Percentiles rank a stretch among this genome's conserved stretches.
phyloP scores from a whole-genome alignment of 2,113 vertebrate species.

The Alaudala cheleensis region DNA sequence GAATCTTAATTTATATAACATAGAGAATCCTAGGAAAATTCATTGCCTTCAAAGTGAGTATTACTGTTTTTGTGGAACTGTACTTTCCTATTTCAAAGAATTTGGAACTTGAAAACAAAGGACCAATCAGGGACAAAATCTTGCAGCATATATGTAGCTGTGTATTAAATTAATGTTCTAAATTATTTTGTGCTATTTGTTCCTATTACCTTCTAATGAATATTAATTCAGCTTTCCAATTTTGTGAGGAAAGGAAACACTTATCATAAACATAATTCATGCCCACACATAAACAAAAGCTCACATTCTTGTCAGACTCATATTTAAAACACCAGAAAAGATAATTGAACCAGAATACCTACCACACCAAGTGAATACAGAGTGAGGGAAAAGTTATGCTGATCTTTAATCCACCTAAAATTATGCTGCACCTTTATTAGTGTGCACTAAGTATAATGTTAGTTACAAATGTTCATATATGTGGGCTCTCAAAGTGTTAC shows the following conservation, averaged over 20 bases:
- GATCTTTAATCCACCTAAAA: neutral
- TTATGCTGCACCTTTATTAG: neutral
- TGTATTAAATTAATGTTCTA: neutral
- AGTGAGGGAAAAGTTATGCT: neutral
- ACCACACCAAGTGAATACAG: neutral
- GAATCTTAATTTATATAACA: neutral
- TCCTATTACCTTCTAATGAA: neutral
- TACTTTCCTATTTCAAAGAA: neutral
- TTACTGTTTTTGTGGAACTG: neutral
- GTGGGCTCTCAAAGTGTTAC: neutral
- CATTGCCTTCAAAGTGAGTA: neutral
- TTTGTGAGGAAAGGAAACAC: neutral
- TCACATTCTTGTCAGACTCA: neutral
- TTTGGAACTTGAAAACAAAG: neutral
- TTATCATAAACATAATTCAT: neutral
- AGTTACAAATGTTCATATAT: neutral
- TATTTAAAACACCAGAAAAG: constrained; percentile 34
- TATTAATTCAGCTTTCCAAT: constrained; percentile 2
- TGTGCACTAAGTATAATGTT: neutral
- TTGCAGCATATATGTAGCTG: neutral
- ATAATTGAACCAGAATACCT: constrained; percentile 18
- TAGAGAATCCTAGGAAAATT: neutral
- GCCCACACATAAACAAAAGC: neutral
- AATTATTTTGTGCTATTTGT: neutral
- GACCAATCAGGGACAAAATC: neutral